Conservation (phyloP, 92 coral and sea anemone species). For the Muricea muricata region DNA sequence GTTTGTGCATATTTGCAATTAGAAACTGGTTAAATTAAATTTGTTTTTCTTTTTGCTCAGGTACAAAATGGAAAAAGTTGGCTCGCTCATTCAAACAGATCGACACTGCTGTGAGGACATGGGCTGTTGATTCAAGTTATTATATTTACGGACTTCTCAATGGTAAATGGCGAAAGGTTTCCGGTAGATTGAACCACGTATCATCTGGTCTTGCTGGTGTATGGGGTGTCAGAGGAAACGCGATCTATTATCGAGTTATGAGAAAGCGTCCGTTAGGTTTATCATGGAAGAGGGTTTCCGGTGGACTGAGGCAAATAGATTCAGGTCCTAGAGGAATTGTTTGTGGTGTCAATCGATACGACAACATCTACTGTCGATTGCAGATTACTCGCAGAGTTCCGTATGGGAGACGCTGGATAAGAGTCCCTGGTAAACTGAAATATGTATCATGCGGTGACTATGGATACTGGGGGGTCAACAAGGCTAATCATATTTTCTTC, state of each 20-base stretch:
- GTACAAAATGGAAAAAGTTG: background rate
- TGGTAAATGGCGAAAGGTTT: slow-evolving; percentile 3
- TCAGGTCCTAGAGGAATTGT: slow-evolving; percentile 27
- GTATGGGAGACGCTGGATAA: slow-evolving; percentile 1
- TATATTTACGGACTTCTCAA: background rate
- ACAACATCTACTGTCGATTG: background rate
- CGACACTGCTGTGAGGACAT: background rate
- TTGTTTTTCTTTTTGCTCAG: background rate
- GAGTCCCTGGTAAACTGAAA: slow-evolving; percentile 2
- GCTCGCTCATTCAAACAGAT: background rate
- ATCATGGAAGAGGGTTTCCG: background rate
- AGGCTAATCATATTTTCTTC: slow-evolving; percentile 27
- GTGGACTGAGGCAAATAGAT: slow-evolving; percentile 3
- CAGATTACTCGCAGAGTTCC: background rate
- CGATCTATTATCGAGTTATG: background rate
- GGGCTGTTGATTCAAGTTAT: background rate
- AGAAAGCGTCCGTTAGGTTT: background rate
- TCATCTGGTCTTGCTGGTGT: background rate
- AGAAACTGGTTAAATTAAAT: background rate
- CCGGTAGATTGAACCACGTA: slow-evolving; percentile 11
- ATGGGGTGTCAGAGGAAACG: background rate
- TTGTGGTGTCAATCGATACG: background rate
- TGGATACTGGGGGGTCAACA: slow-evolving; percentile 57
- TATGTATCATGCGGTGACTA: slow-evolving; percentile 33
- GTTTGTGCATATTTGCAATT: too few species aligned